A percentile compares a stretch with the other conserved stretches of the same genome.
Evolutionary conservation across 2,113 vertebrate genomes (phyloP).

Genomic region (Phasianus colchicus): DNA sequence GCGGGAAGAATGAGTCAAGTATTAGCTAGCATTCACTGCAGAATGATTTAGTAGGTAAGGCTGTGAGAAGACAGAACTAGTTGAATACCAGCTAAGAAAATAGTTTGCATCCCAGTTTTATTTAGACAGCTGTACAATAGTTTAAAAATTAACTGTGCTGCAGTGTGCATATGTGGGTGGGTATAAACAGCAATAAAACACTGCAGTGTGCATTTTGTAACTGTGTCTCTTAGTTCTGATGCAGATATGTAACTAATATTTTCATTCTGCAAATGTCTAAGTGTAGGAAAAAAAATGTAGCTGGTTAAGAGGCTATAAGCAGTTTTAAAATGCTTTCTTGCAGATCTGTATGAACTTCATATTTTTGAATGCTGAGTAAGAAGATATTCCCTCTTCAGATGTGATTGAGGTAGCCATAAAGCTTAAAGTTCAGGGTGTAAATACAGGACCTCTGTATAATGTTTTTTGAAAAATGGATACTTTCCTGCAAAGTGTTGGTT

Average conservation of each 20-base stretch:
- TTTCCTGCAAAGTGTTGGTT: background rate
- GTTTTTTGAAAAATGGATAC: constrained; percentile 27
- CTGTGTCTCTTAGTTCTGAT: constrained; percentile 29
- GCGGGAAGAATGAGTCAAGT: background rate
- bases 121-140: constrained; percentile 51
- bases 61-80: constrained; percentile 20
- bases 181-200: constrained; percentile 36
- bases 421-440: constrained; percentile 53
- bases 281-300: constrained; percentile 54
- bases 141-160: constrained; percentile 49
- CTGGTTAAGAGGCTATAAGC: constrained; percentile 56
- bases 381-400: constrained; percentile 21
- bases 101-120: constrained; percentile 38
- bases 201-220: constrained; percentile 21
- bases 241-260: constrained; percentile 38
- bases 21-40: constrained; percentile 22
- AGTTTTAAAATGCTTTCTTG: constrained; percentile 53
- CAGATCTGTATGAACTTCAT: background rate
- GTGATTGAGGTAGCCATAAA: constrained; percentile 50
- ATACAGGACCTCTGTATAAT: constrained; percentile 27
- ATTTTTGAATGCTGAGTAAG: constrained; percentile 60
- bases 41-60: constrained; percentile 17
- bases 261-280: constrained; percentile 37
- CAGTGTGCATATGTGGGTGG: background rate
- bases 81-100: constrained; percentile 50